A percentile compares a stretch with the other conserved stretches of the same genome.
phyloP scores from a whole-genome alignment of 2,888 invertebrate species.

The Caenorhabditis uteleia region DNA sequence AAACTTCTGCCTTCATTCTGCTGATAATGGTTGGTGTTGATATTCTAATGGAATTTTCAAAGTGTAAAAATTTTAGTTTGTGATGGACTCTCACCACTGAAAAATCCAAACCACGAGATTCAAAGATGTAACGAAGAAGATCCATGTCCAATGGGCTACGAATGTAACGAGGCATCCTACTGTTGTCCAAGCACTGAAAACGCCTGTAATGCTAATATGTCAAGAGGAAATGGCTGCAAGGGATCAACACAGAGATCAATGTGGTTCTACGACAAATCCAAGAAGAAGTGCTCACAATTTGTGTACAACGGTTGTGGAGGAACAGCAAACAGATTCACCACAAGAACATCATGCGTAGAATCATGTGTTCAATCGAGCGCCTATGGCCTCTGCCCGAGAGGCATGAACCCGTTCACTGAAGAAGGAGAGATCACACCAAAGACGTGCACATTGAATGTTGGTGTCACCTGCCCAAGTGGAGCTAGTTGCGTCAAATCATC shows the following conservation, averaged over 20 bases:
- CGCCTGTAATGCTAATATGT: conserved; percentile 58
- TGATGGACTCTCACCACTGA: conserved; percentile 62
- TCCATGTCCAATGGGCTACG: conserved; percentile 63
- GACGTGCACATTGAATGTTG: conserved; percentile 55
- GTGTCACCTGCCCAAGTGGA: conserved; percentile 60
- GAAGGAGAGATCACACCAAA: conserved; percentile 50
- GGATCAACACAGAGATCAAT: conserved; percentile 57
- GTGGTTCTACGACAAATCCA: conserved; percentile 62
- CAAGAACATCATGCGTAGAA: conserved; percentile 57
- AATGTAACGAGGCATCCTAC: conserved; percentile 59
- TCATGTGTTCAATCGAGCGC: conserved; percentile 55
- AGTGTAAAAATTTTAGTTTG: conserved; percentile 50
- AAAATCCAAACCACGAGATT: conserved; percentile 61
- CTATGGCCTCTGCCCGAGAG: conserved; percentile 63
- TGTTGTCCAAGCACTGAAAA: conserved; percentile 64
- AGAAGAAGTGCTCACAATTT: conserved; percentile 62
- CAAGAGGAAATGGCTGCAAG: conserved; percentile 52
- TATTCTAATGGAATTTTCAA: background rate
- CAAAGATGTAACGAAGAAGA: conserved; percentile 60
- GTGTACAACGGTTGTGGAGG: conserved; percentile 66
- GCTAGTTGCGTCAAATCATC: conserved; percentile 64
- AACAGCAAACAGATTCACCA: conserved; percentile 62
- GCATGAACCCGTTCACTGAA: conserved; percentile 61
- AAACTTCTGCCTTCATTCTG: conserved; percentile 56
- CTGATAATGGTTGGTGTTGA: conserved; percentile 55